Conservation (phyloP, 2,797 vertebrate genomes). For the Sorex maritimensis region DNA sequence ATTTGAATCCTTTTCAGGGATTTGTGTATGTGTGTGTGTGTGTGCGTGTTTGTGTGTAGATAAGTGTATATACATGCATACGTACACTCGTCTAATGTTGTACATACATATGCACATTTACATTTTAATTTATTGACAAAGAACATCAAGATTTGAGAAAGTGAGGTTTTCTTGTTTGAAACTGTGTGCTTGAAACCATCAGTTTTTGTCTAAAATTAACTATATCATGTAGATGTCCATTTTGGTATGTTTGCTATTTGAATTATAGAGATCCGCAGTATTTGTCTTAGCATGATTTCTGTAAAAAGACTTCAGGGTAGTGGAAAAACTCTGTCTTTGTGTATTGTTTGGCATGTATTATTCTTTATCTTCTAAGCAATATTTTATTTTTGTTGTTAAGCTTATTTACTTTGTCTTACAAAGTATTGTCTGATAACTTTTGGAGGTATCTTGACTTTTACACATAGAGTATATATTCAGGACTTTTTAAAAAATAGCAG, state of each 20-base stretch:
- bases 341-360: slow-evolving; percentile 85
- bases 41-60: slow-evolving; percentile 45
- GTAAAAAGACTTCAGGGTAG: slow-evolving; percentile 78
- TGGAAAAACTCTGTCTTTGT: slow-evolving; percentile 85
- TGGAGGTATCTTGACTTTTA: slow-evolving; percentile 80
- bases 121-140: slow-evolving; percentile 88
- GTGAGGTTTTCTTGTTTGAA: slow-evolving; percentile 77
- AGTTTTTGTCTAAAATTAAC: slow-evolving; percentile 82
- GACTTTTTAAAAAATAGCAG: slow-evolving; percentile 82
- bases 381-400: slow-evolving; percentile 82
- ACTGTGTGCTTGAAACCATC: slow-evolving; percentile 76
- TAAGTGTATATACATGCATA: slow-evolving; percentile 76
- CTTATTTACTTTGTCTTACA: slow-evolving; percentile 85
- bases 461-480: slow-evolving; percentile 73
- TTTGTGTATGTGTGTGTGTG: slow-evolving; percentile 67
- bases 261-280: slow-evolving; percentile 79
- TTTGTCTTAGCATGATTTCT: slow-evolving; percentile 78
- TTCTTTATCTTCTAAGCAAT: slow-evolving; percentile 84
- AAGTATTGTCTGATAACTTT: slow-evolving; percentile 71
- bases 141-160: slow-evolving; percentile 82
- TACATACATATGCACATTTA: slow-evolving; percentile 85
- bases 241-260: slow-evolving; percentile 73
- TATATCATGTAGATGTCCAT: slow-evolving; percentile 77
- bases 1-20: slow-evolving; percentile 86
- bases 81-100: slow-evolving; percentile 79